Evolutionary conservation across 2,113 vertebrate species (phyloP).

Genomic region (Poeciliopsis retropinna): DNA sequence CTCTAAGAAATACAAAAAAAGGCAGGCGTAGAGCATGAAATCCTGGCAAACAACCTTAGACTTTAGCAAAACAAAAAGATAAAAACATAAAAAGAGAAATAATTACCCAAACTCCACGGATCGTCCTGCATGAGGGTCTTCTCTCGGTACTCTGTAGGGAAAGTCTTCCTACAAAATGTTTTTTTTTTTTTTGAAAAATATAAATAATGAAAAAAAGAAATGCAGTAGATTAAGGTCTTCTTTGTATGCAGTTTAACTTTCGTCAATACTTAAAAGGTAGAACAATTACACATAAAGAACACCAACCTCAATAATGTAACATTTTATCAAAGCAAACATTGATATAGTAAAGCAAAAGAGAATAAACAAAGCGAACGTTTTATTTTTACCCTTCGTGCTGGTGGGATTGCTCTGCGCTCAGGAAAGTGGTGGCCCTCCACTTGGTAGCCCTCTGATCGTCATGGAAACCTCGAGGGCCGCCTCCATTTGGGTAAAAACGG

Average conservation of each 20-base stretch:
- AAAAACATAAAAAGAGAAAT: background rate
- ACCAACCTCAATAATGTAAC: no score
- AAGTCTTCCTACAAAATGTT: conserved; percentile 71
- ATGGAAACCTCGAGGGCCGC: conserved; percentile 73
- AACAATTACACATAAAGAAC: no score
- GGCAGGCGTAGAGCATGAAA: no score
- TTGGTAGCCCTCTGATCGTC: conserved; percentile 79
- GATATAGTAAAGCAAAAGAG: background rate
- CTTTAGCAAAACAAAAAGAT: background rate
- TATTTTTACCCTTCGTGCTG: conserved; percentile 69
- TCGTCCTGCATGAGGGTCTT: conserved; percentile 70
- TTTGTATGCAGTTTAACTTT: no score
- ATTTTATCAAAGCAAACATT: no score
- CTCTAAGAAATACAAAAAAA: no score
- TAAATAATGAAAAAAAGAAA: background rate
- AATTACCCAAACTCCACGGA: conserved; percentile 78
- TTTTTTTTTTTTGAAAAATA: background rate
- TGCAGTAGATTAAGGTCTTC: no score
- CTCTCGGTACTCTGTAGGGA: conserved; percentile 75
- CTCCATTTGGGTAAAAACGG: conserved; percentile 79
- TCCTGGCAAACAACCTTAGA: background rate
- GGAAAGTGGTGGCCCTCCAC: conserved; percentile 71
- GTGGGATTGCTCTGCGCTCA: conserved; percentile 70
- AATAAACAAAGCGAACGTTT: background rate
- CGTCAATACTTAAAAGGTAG: background rate